These are phyloP conservation scores for Peribatodes rhomboidaria DNA, from an alignment of 2,888 invertebrate genomes.

Conservation along the genomic window DNA sequence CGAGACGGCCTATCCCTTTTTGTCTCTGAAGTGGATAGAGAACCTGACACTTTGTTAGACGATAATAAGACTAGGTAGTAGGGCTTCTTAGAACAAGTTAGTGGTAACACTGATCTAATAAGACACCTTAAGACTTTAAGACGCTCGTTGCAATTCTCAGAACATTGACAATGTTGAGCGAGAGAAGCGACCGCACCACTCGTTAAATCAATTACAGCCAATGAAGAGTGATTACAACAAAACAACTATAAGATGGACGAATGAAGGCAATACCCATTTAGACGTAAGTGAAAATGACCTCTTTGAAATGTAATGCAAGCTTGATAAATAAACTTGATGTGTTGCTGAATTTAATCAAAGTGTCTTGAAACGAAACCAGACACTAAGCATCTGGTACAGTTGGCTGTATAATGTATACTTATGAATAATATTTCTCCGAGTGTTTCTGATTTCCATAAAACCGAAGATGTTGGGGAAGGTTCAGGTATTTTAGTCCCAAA, in stretches of 20 bases:
- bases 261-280: slow-evolving; percentile 11
- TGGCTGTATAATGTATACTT: background rate
- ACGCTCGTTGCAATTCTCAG: slow-evolving; percentile 57
- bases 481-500: slow-evolving; percentile 39
- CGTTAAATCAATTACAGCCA: slow-evolving; percentile 45
- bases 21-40: slow-evolving; percentile 59
- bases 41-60: slow-evolving; percentile 70
- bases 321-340: background rate
- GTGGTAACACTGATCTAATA: slow-evolving; percentile 65
- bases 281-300: background rate
- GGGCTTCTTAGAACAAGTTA: slow-evolving; percentile 72
- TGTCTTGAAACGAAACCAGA: background rate
- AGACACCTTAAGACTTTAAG: slow-evolving; percentile 63
- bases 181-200: slow-evolving; percentile 29
- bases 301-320: background rate
- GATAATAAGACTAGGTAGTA: slow-evolving; percentile 70
- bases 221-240: slow-evolving; percentile 39
- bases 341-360: background rate
- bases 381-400: background rate
- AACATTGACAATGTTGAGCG: slow-evolving; percentile 56
- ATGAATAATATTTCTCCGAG: slow-evolving; percentile 15
- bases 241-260: slow-evolving; percentile 17
- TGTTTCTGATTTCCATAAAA: slow-evolving; percentile 31
- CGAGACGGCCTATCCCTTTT: slow-evolving; percentile 54
- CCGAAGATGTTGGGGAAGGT: slow-evolving; percentile 49